Evolutionary conservation across 1,140 invertebrate species (phyloP).

Genomic region (Lamellibrachia luymesi): DNA sequence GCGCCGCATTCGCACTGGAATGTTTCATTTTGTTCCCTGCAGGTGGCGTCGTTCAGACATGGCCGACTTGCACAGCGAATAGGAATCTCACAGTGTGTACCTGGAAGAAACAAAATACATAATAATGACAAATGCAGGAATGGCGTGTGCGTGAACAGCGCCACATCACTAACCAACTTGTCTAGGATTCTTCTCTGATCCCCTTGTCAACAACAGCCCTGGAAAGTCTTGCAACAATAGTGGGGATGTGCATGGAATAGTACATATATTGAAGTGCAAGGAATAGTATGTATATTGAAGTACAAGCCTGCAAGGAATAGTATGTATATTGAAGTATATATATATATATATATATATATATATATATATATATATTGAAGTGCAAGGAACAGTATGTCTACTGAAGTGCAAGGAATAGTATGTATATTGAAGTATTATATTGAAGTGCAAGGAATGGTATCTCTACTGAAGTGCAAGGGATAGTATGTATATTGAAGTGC

Average conservation of each 20-base stretch:
- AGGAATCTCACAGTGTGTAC: conserved; percentile 8
- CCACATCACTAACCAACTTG: too few species aligned
- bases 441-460: neutral
- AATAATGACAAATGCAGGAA: neutral
- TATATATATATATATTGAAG: too few species aligned
- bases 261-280: too few species aligned
- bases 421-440: too few species aligned
- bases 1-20: conserved; percentile 20
- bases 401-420: too few species aligned
- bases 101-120: conserved; percentile 9
- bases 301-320: neutral
- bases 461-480: neutral
- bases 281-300: too few species aligned
- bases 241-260: too few species aligned
- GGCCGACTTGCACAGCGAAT: conserved; percentile 18
- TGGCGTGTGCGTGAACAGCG: too few species aligned
- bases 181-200: too few species aligned
- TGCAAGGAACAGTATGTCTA: too few species aligned
- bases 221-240: too few species aligned
- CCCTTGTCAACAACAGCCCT: too few species aligned
- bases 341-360: neutral
- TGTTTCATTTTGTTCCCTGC: conserved; percentile 74
- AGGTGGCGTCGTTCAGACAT: conserved; percentile 33
- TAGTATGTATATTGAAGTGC: neutral
- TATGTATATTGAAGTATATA: conserved; percentile 15